Evolutionary conservation across 30 jellyfish, hydroid and myxozoan species (phyloP), one percentile per base, ranked within the genome.

Genomic region (Cassiopea xamachana): DNA sequence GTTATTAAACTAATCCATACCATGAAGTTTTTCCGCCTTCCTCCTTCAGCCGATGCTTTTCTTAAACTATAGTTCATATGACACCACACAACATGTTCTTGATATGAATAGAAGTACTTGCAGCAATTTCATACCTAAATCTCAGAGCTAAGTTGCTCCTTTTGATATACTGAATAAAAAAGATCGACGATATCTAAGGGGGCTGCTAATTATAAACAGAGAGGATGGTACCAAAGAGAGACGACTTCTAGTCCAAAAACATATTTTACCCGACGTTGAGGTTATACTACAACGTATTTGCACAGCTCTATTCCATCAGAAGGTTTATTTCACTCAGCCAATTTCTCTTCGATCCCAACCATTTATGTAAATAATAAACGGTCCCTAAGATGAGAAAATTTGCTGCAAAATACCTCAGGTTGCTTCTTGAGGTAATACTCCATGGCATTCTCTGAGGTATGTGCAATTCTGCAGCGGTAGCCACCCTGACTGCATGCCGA

Each of bases 401-500:
- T 6, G 46, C 46, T 18, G 18, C 27, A 74, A 74, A 14, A 44
- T 71, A 96, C 99, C 97, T 96, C 99, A 1, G 98, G 99, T 79
- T 87, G 93, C 58, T 91, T 79, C 43, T 84, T 61, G 61, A 92
- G 85, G 87, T 91, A 96, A 77, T 92, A 96, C 55, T 96, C 99
- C 99, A 96, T 96, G 8, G 99, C 99, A 79, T 91, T 92, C 77
- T 96, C 98, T 4, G 97, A 81, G 48, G 97, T 92, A 73, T 77
- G 85, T 13, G 94, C 97, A 83, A 96, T 75, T 69, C 86, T 92
- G 90, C 91, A 87, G 74, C 92, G 89, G 75, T 91, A 96, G 18
- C 98, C 96, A 4, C 99, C 99, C 87, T 89, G 94, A 74, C 79
- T 92, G 82, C 98, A 98, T 0, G 96, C 99, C 3, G 96, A 64